These are phyloP conservation scores for Aleiodes testaceus DNA, from an alignment of 2,888 invertebrate genomes.

Conservation along the genomic window DNA sequence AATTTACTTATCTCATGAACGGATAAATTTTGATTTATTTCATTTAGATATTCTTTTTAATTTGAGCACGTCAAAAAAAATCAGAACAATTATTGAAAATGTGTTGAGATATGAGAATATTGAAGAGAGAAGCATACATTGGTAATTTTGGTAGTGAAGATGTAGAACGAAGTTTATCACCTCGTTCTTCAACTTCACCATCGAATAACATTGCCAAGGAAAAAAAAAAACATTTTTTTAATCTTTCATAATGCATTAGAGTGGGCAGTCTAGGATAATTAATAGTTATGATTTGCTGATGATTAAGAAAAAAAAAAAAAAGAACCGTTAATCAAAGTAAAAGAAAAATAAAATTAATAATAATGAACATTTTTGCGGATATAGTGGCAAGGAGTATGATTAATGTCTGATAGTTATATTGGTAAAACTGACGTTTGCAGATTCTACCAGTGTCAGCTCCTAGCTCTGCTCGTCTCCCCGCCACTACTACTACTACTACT, in stretches of 20 bases:
- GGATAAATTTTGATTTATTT: background rate
- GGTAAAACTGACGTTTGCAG: slow-evolving; percentile 73
- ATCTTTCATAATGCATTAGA: slow-evolving; percentile 45
- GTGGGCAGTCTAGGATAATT: slow-evolving; percentile 52
- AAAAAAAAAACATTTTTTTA: slow-evolving; percentile 2
- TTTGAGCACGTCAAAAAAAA: slow-evolving; percentile 2
- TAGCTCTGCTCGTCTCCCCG: slow-evolving; percentile 73
- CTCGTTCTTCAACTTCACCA: too few relatives aligned
- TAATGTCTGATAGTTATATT: slow-evolving; percentile 63
- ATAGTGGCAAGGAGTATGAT: slow-evolving; percentile 58
- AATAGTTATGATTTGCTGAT: slow-evolving; percentile 24
- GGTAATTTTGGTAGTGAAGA: background rate
- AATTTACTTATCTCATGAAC: background rate
- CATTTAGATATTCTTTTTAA: background rate
- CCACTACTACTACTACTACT: slow-evolving; percentile 63
- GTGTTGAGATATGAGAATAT: background rate
- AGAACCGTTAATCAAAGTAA: slow-evolving; percentile 33
- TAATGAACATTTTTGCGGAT: slow-evolving; percentile 50
- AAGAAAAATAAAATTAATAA: slow-evolving; percentile 38
- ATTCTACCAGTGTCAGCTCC: slow-evolving; percentile 72
- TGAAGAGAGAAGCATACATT: background rate
- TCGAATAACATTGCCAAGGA: too few relatives aligned
- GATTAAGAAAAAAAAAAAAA: background rate
- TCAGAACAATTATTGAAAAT: slow-evolving; percentile 15
- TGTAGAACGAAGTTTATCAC: background rate